Conservation (phyloP, 1,140 invertebrate genomes). For the Pteromalus puparum region DNA sequence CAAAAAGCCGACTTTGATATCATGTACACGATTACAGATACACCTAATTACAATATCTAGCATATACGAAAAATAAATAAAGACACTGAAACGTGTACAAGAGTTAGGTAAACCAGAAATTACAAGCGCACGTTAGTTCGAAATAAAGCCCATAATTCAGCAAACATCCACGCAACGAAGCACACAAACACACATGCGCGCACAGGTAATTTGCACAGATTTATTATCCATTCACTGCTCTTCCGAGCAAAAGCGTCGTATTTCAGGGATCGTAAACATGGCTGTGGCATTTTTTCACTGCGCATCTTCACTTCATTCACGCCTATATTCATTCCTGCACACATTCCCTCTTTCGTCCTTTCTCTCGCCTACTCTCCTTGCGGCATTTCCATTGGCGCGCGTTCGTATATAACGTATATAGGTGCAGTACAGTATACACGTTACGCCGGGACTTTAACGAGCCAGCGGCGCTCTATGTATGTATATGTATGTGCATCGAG, state of each 20-base stretch:
- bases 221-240: neutral
- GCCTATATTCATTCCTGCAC: neutral
- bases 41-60: neutral
- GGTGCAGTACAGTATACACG: neutral
- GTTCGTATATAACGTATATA: neutral
- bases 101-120: neutral
- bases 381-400: slow-evolving; percentile 10
- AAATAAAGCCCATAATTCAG: neutral
- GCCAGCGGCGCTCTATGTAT: neutral
- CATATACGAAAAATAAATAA: too few species aligned
- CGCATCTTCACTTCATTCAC: neutral
- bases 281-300: neutral
- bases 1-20: neutral
- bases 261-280: neutral
- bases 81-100: neutral
- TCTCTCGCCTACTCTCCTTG: neutral
- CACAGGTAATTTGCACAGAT: neutral
- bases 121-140: neutral
- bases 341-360: neutral
- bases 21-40: neutral
- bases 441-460: neutral
- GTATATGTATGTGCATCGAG: too few species aligned
- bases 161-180: neutral
- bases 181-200: neutral
- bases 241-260: neutral